Base-by-base conservation (phyloP, 2,888 invertebrate genomes). In the Synanthedon vespiformis region DNA sequence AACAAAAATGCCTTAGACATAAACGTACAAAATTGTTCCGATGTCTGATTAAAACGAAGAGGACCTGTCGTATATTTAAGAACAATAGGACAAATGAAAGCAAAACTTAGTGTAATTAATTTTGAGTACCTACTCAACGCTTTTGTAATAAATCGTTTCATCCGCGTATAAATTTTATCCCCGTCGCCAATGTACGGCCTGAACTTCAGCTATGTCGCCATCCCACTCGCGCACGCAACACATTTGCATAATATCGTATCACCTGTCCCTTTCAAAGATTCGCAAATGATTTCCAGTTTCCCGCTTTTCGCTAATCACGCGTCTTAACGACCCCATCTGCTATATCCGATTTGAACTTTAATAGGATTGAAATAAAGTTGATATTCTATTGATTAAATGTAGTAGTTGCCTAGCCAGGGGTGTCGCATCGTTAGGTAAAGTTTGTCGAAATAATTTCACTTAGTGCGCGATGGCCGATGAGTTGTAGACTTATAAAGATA, bases 121-220 rank as follows among this genome's bases (percentile, higher is more conserved):
- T 85, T 83, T 74, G 68, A 84, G 84, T 80, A 81, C 79, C 79
- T 77, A 79, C 82, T 86, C 87, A 80, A 82, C 84, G 87, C 83
- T 84, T 83, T 80, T 78, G 85, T 85, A 82, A 87, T 87, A 87
- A 87, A 86, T 87, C 86, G 84, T 83, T 84, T 83, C 80, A 84
- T 84, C 83, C 79, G 73, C 70, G 74, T 75, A 81, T 80, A 83
- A 75, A 83, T 84, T 81, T 80, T 77, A 78, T 77, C 79, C 72
- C 63, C 57, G 59, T 65, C 69, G 34, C 22, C 16, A 48, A 13
- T 48, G 22, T 48, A 16, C 65, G 61, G 65, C 67, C 73, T 74
- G 77, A 83, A 82, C 77, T 74, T 76, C 74, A 72, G 69, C 63
- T 60, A 56, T 62, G 59, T 55, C 56, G 57, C 70, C 59, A 58